Conservation (phyloP, 2,113 vertebrate species). For the Hyaena hyaena region DNA sequence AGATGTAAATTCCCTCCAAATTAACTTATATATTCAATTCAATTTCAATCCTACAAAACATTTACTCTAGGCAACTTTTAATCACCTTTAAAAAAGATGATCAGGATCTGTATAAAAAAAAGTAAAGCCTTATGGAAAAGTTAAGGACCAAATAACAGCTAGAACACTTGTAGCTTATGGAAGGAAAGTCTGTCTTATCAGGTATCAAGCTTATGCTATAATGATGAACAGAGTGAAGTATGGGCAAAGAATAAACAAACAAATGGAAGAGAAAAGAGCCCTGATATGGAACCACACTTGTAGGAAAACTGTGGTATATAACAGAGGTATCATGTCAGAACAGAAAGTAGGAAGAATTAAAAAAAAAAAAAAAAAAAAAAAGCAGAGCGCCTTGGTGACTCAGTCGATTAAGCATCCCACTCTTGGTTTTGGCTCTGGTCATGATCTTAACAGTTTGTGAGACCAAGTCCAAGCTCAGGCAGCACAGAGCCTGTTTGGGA, state of each 20-base stretch:
- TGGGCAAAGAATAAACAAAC: not conserved
- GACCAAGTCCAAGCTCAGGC: too few species aligned
- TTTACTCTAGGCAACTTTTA: not conserved
- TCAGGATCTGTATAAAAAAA: not conserved
- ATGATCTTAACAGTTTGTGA: too few species aligned
- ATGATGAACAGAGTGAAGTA: not conserved
- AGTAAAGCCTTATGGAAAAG: not conserved
- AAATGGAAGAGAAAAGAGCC: not conserved
- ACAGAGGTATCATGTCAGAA: not conserved
- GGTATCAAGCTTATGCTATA: not conserved
- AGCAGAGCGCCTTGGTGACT: too few species aligned
- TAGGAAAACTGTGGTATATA: not conserved
- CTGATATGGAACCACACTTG: not conserved
- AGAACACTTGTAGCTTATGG: not conserved
- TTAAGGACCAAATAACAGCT: not conserved
- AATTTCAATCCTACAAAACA: not conserved
- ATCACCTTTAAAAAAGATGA: not conserved
- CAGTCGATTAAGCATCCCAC: too few species aligned
- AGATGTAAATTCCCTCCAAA: not conserved
- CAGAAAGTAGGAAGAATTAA: not conserved
- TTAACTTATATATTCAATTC: not conserved
- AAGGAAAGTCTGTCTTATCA: not conserved
- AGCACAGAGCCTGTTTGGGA: too few species aligned
- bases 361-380: not conserved
- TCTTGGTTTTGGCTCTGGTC: too few species aligned